Conservation (phyloP, 2,113 vertebrate species). For the Atlantisia rogersi region DNA sequence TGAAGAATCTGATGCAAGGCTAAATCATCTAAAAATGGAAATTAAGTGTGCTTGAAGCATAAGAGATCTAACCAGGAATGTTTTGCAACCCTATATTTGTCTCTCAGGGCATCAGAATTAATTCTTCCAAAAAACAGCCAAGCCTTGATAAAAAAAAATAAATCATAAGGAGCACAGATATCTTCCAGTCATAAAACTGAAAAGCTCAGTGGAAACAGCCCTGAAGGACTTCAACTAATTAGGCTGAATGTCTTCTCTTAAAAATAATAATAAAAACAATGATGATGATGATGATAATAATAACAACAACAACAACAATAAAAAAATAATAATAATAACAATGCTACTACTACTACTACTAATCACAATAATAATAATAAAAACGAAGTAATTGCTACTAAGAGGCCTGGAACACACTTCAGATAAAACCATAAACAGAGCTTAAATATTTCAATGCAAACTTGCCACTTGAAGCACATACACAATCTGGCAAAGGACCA, state of each 20-base stretch:
- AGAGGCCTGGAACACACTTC: neutral
- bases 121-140: neutral
- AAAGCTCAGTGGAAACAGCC: neutral
- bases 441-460: neutral
- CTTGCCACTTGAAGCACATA: neutral
- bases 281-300: no score
- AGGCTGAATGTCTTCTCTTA: neutral
- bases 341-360: no score
- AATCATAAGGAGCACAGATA: neutral
- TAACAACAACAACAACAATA: no score
- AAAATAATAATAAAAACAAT: no score
- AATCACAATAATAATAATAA: no score
- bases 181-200: neutral
- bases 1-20: neutral
- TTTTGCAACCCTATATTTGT: neutral
- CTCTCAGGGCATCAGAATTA: neutral
- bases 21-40: conserved; percentile 29
- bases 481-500: neutral
- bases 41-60: neutral
- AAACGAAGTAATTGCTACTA: neutral
- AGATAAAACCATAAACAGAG: neutral
- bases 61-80: neutral
- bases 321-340: no score
- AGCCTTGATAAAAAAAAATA: neutral
- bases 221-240: neutral